Evolutionary conservation across 2,888 invertebrate genomes (phyloP).

Genomic region (Cinara cedri): DNA sequence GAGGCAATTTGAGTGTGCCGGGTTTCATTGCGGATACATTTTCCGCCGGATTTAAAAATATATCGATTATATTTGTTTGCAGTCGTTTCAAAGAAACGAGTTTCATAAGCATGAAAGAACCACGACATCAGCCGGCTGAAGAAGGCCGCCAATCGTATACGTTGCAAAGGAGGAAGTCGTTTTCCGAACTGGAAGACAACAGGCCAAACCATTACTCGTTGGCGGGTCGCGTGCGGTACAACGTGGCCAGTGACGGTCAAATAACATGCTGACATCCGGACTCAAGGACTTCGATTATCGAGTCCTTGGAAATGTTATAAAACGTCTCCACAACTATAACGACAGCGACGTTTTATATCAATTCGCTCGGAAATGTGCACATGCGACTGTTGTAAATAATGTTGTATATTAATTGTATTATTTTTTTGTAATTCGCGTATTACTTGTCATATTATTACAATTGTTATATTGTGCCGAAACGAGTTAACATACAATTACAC

Average conservation of each 20-base stretch:
- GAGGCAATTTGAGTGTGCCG: too few species aligned
- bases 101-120: slow-evolving; percentile 52
- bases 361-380: not conserved
- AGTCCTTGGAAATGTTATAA: slow-evolving; percentile 55
- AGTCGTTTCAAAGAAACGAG: slow-evolving; percentile 52
- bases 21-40: too few species aligned
- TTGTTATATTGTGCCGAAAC: too few species aligned
- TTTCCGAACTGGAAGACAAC: slow-evolving; percentile 51
- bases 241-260: slow-evolving; percentile 39
- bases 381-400: slow-evolving; percentile 36
- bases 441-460: too few species aligned
- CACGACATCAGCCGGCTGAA: not conserved
- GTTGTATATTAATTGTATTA: too few species aligned
- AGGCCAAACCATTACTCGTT: slow-evolving; percentile 17
- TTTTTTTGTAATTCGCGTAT: too few species aligned
- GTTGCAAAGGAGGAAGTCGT: slow-evolving; percentile 35
- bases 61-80: not conserved
- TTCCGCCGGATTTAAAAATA: too few species aligned
- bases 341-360: not conserved
- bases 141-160: not conserved
- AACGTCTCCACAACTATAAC: too few species aligned
- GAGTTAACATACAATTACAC: too few species aligned
- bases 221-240: slow-evolving; percentile 33
- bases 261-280: slow-evolving; percentile 54
- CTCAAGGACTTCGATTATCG: slow-evolving; percentile 46